These are phyloP conservation scores for Pachypsylla venusta DNA, from an alignment of 1,140 invertebrate species.

Conservation along the genomic window DNA sequence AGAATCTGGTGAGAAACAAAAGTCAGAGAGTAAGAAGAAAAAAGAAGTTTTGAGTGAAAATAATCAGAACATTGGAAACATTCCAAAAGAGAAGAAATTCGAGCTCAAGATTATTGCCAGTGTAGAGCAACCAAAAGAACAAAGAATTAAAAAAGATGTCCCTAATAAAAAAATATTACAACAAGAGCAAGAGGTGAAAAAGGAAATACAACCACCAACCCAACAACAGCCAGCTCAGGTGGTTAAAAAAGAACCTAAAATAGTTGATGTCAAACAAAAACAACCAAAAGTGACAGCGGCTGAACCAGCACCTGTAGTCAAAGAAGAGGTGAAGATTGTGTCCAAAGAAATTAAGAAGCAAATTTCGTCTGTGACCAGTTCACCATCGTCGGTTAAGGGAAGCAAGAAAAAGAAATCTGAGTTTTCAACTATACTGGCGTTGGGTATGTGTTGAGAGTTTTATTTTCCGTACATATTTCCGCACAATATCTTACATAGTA, in stretches of 20 bases:
- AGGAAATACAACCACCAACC: not conserved
- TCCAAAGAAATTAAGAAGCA: slow-evolving; percentile 3
- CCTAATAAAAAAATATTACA: too few relatives aligned
- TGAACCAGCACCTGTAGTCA: not conserved
- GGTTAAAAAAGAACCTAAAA: slow-evolving; percentile 6
- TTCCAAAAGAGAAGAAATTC: not conserved
- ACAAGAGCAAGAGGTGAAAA: too few relatives aligned
- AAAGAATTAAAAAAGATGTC: too few relatives aligned
- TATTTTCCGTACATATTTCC: too few relatives aligned
- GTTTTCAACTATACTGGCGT: too few relatives aligned
- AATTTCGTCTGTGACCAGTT: not conserved
- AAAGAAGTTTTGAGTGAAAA: not conserved
- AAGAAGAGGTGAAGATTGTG: not conserved
- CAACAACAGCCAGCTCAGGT: not conserved
- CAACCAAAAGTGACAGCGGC: not conserved
- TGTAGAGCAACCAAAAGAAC: not conserved
- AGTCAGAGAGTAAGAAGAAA: slow-evolving; percentile 4
- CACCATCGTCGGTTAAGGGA: not conserved
- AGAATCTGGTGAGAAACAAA: not conserved
- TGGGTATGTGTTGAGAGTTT: too few relatives aligned
- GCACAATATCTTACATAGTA: too few relatives aligned
- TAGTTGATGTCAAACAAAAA: not conserved
- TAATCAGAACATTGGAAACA: not conserved
- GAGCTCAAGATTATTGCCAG: not conserved
- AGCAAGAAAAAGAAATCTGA: slow-evolving; percentile 4